These are phyloP conservation scores for Amphipyra tragopoginis DNA, from an alignment of 2,888 invertebrate genomes.

Conservation along the genomic window DNA sequence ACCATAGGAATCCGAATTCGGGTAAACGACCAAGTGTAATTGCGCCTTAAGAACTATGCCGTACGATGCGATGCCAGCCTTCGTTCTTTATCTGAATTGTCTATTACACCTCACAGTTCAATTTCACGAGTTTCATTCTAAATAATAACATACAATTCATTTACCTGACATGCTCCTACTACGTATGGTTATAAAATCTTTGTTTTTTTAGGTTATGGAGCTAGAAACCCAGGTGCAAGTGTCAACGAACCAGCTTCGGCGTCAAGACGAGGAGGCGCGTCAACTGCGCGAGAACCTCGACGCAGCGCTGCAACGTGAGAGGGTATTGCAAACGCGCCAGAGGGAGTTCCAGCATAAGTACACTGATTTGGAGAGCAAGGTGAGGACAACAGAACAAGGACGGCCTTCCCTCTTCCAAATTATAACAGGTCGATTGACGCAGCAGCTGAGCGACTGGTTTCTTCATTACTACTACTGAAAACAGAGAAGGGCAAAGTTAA, in stretches of 20 bases:
- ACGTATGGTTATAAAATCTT: too few relatives aligned
- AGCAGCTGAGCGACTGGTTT: too few relatives aligned
- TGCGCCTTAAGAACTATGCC: too few relatives aligned
- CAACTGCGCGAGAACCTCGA: slow-evolving; percentile 95
- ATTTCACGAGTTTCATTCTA: neutral
- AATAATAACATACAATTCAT: neutral
- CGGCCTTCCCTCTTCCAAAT: neutral
- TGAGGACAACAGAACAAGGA: slow-evolving; percentile 3
- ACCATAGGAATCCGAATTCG: too few relatives aligned
- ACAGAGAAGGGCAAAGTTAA: too few relatives aligned
- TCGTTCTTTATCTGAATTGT: too few relatives aligned
- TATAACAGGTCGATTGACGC: too few relatives aligned
- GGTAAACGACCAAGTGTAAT: too few relatives aligned
- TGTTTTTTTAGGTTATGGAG: slow-evolving; percentile 94
- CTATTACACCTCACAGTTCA: too few relatives aligned
- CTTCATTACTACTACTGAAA: too few relatives aligned
- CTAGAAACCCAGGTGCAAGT: slow-evolving; percentile 98
- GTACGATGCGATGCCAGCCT: too few relatives aligned
- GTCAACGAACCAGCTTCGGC: slow-evolving; percentile 95
- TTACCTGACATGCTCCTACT: too few relatives aligned
- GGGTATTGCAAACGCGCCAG: slow-evolving; percentile 93
- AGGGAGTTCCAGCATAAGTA: slow-evolving; percentile 94
- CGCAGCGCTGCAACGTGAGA: slow-evolving; percentile 92
- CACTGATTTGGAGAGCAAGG: slow-evolving; percentile 91
- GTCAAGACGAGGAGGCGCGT: slow-evolving; percentile 98